Conservation (phyloP, 2,113 vertebrate species). For the Campylomormyrus numenius region DNA sequence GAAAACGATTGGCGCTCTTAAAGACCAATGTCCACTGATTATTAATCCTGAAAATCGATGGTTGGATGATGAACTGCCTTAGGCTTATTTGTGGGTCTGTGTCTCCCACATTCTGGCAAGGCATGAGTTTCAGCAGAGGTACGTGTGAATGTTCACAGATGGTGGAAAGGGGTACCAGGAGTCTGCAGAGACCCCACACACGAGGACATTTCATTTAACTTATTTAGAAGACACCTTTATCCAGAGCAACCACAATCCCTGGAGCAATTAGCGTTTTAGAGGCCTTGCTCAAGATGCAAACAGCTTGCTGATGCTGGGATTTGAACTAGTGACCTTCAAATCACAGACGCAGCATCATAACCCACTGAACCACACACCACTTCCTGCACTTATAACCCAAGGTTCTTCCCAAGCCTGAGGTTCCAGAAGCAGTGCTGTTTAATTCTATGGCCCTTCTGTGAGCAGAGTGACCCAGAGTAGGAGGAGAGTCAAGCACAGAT, state of each 20-base stretch:
- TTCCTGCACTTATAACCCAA: not conserved
- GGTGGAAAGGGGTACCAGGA: not conserved
- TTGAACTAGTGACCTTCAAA: not conserved
- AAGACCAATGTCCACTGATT: slow-evolving; percentile 46
- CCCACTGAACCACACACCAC: not conserved
- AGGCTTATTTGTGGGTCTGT: not conserved
- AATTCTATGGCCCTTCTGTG: not conserved
- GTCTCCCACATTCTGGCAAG: not conserved
- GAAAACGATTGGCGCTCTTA: slow-evolving; percentile 36
- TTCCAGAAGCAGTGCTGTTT: not conserved
- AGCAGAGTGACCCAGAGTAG: not conserved
- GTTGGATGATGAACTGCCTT: slow-evolving; percentile 38
- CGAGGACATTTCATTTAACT: not conserved
- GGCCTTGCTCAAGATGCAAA: not conserved
- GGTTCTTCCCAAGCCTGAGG: not conserved
- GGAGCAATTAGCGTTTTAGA: not conserved
- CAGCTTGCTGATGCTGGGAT: not conserved
- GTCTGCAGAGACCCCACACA: not conserved
- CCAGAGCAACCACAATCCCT: not conserved
- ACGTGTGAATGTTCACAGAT: not conserved
- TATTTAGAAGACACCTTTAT: not conserved
- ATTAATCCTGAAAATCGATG: slow-evolving; percentile 50
- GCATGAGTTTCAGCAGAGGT: not conserved
- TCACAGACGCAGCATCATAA: not conserved
- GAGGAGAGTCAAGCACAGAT: not conserved